Conservation (phyloP, 2,113 vertebrate genomes). For the Mustelus asterias region DNA sequence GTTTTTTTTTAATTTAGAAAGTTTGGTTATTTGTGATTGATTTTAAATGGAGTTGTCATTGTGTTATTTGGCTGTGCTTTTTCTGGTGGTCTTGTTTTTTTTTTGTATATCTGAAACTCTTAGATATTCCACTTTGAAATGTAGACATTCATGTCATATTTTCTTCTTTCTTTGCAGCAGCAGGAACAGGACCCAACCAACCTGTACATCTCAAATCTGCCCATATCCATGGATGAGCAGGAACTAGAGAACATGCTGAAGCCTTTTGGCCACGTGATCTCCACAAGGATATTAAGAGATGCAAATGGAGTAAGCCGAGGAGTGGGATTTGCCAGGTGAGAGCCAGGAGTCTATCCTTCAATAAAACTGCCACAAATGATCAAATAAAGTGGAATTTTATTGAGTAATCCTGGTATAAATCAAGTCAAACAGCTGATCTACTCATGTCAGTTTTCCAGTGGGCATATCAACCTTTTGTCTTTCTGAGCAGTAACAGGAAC, state of each 20-base stretch:
- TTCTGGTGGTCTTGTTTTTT: not conserved
- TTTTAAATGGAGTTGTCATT: not conserved
- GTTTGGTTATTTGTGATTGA: not conserved
- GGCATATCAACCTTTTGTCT: constrained; percentile 41
- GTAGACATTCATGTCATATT: constrained; percentile 41
- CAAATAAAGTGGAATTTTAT: not conserved
- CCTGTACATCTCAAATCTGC: constrained; percentile 95
- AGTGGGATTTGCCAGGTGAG: constrained; percentile 92
- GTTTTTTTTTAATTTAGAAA: not conserved
- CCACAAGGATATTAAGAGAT: constrained; percentile 91
- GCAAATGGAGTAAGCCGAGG: constrained; percentile 93
- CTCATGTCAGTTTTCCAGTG: not conserved
- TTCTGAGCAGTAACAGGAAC: constrained; percentile 83
- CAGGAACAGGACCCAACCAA: constrained; percentile 98
- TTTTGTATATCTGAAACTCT: not conserved
- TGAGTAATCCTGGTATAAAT: not conserved
- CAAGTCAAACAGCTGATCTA: not conserved
- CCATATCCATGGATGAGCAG: constrained; percentile 93
- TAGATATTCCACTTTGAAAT: not conserved
- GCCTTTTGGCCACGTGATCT: constrained; percentile 93
- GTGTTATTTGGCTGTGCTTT: not conserved
- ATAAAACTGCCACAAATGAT: not conserved
- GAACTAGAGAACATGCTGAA: constrained; percentile 97
- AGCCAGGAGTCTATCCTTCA: not conserved
- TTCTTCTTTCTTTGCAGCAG: constrained; percentile 65